Evolutionary conservation across 2,888 invertebrate genomes (phyloP).

Genomic region (Nomada fabriciana): DNA sequence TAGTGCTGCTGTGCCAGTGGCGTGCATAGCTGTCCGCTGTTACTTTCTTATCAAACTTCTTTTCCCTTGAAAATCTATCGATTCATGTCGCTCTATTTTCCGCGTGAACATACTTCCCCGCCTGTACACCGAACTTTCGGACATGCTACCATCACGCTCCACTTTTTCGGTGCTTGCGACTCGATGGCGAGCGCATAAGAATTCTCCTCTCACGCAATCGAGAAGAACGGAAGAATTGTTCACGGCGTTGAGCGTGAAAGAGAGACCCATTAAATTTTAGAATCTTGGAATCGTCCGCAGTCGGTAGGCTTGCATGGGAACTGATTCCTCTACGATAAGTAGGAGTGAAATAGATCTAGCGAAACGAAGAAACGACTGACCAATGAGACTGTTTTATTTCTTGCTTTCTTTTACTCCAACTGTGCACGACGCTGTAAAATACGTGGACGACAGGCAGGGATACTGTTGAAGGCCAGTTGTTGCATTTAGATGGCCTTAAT

Average conservation of each 20-base stretch:
- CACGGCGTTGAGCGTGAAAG: background rate
- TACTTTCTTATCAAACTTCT: slow-evolving; percentile 65
- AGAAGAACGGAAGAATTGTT: background rate
- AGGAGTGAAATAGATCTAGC: slow-evolving; percentile 24
- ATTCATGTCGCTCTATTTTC: slow-evolving; percentile 61
- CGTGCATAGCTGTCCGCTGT: slow-evolving; percentile 55
- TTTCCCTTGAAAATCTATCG: slow-evolving; percentile 62
- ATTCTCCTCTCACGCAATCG: background rate
- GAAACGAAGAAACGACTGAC: slow-evolving; percentile 1
- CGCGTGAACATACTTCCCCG: background rate
- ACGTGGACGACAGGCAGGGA: background rate
- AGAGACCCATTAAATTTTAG: slow-evolving; percentile 4
- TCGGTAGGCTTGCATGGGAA: slow-evolving; percentile 1
- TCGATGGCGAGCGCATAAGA: background rate
- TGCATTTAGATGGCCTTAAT: background rate
- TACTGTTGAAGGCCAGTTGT: background rate
- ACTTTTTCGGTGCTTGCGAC: background rate
- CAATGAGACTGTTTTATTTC: too few relatives aligned
- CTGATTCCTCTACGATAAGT: slow-evolving; percentile 9
- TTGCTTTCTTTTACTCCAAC: too few relatives aligned
- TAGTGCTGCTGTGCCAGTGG: slow-evolving; percentile 48
- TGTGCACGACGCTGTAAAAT: background rate
- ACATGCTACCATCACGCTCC: background rate
- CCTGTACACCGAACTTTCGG: slow-evolving; percentile 14
- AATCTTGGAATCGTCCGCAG: slow-evolving; percentile 7